Base-by-base conservation (phyloP, 2,888 invertebrate species). In the Microctonus aethiopoides region DNA sequence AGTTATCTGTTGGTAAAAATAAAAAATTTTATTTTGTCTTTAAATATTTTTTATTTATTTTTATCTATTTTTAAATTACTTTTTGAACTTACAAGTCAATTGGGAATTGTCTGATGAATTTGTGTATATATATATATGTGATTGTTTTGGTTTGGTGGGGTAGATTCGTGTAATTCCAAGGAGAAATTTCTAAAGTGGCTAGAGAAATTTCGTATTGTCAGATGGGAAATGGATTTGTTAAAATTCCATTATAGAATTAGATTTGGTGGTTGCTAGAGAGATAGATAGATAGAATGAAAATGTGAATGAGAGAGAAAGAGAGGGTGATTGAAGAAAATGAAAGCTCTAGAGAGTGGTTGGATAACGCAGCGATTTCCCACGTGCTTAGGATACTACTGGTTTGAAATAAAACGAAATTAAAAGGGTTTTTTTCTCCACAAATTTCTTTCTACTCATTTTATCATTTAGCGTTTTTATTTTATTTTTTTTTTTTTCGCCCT, bases 171-270 rank as follows among this genome's bases (percentile, higher is more conserved):
- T 46, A 16, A 46, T 46, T 46, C 16, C 16, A 4, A 46, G 4
- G 46, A 46, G 46, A 46, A 46, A 46, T 46, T 46, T 16, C 16
- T 6, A 46, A 46, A 46, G 46, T 46, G 20, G 16, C 16, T 16
- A 16, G 46, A 46, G 46, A 46, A 46, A 46, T 46, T 46, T 16
- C 46, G 46, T 16, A 46, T 46, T 46, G 46, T 46, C 16, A 7
- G 46, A 46, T 46, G 46, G 54, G 39, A 65, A 65, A 65, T 56
- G 54, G 64, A 56, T 65, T 65, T 34, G 56, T 65, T 65, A 65
- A 65, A 65, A 65, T 65, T 65, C 64, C 64, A 65, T 65, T 56
- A 65, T 26, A 26, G 64, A 56, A 65, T 65, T 65, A 65, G 56
- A 65, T 65, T 65, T 54, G 54, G 52, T 36, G 46, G 16, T 46